A percentile compares a stretch with the other conserved stretches of the same genome.
Evolutionary conservation across 2,888 invertebrate genomes (phyloP).

Genomic region (Leuctra nigra): DNA sequence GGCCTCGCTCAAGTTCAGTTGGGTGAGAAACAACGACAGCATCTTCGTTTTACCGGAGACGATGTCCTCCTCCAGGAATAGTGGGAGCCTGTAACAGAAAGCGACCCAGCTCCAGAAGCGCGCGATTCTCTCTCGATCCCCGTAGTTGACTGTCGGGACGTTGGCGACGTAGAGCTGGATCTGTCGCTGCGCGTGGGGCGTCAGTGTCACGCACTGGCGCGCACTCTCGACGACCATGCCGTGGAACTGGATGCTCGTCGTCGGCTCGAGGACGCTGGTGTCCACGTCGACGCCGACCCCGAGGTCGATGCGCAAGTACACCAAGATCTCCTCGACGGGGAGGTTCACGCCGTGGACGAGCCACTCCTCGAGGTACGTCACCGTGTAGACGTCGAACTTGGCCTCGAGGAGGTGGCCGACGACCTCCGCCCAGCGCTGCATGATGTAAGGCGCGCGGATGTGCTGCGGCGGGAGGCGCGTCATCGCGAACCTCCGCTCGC

Average conservation of each 20-base stretch:
- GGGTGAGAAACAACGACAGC: neutral
- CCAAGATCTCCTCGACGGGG: neutral
- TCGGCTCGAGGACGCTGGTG: neutral
- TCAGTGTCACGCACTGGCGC: neutral
- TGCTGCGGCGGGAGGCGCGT: neutral
- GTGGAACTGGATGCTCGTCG: neutral
- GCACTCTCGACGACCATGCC: neutral
- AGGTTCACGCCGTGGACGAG: neutral
- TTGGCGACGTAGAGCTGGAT: neutral
- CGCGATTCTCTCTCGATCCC: neutral
- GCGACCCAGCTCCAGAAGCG: neutral
- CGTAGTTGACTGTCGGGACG: neutral
- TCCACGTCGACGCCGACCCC: neutral
- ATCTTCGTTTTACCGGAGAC: neutral
- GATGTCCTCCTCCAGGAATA: neutral
- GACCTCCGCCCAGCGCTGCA: conserved; percentile 5
- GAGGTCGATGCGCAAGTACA: neutral
- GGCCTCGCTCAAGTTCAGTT: neutral
- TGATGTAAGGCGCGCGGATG: neutral
- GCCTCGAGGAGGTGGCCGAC: neutral
- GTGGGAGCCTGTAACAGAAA: neutral
- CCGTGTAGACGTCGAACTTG: neutral
- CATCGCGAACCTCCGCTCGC: neutral
- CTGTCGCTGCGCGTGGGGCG: neutral
- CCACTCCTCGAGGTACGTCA: conserved; percentile 3